phyloP scores from a whole-genome alignment of 2,113 vertebrate species.

The Hepsetus odoe region DNA sequence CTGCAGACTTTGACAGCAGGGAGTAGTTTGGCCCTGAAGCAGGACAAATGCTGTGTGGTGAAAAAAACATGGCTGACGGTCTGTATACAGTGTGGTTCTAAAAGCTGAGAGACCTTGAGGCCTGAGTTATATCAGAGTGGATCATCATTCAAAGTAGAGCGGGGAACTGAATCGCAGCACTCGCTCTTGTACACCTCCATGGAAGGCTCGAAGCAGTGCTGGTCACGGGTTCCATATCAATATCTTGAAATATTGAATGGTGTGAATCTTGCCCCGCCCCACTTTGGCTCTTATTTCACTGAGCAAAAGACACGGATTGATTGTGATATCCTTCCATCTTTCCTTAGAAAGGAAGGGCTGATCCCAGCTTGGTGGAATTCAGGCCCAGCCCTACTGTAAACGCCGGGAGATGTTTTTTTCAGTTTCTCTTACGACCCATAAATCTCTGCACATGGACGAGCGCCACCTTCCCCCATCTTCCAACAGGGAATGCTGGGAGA shows the following conservation, averaged over 20 bases:
- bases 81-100: not conserved
- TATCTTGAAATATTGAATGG: not conserved
- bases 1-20: not conserved
- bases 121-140: not conserved
- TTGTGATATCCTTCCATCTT: not conserved
- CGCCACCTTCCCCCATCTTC: constrained; percentile 26
- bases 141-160: not conserved
- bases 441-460: constrained; percentile 62
- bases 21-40: not conserved
- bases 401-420: not conserved
- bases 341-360: not conserved
- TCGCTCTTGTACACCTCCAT: not conserved
- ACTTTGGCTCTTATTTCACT: not conserved
- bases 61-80: not conserved
- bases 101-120: not conserved
- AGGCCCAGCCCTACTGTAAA: not conserved
- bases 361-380: not conserved
- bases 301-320: not conserved
- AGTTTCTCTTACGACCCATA: constrained; percentile 58
- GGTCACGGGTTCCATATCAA: not conserved
- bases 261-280: not conserved
- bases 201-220: not conserved
- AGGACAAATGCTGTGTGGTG: not conserved
- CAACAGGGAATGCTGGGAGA: constrained; percentile 51
- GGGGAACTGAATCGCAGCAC: not conserved